phyloP scores from a whole-genome alignment of 2,113 vertebrate genomes.

The Cyanistes caeruleus region DNA sequence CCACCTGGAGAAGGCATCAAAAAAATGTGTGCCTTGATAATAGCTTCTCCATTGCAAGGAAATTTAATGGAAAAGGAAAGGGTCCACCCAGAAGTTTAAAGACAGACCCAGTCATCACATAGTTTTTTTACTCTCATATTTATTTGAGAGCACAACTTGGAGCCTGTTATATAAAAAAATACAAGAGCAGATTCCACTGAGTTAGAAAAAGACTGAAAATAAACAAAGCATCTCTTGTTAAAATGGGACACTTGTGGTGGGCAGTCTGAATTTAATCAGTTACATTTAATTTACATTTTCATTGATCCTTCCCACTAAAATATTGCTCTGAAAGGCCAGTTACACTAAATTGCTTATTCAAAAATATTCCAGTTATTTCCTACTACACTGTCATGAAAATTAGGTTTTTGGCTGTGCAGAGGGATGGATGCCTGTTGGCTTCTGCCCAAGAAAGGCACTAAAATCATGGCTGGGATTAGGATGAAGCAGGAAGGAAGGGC shows the following conservation, averaged over 20 bases:
- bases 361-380: constrained; percentile 61
- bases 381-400: constrained; percentile 48
- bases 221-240: constrained; percentile 59
- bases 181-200: neutral
- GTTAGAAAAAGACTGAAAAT: constrained; percentile 22
- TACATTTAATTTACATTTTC: constrained; percentile 52
- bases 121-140: neutral
- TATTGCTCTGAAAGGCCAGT: constrained; percentile 28
- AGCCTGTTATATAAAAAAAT: constrained; percentile 25
- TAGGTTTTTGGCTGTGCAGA: neutral
- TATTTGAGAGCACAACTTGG: constrained; percentile 11
- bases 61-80: constrained; percentile 24
- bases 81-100: neutral
- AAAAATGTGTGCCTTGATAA: constrained; percentile 14
- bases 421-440: constrained; percentile 33
- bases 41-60: constrained; percentile 18
- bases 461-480: neutral
- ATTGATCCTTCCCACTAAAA: constrained; percentile 54
- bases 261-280: constrained; percentile 40
- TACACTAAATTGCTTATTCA: constrained; percentile 53
- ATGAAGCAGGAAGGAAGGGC: constrained; percentile 34
- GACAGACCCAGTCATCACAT: neutral
- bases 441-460: constrained; percentile 24
- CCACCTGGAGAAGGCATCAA: constrained; percentile 63
- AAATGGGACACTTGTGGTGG: neutral